phyloP scores from a whole-genome alignment of 2,113 vertebrate genomes.

The Malurus elegans region DNA sequence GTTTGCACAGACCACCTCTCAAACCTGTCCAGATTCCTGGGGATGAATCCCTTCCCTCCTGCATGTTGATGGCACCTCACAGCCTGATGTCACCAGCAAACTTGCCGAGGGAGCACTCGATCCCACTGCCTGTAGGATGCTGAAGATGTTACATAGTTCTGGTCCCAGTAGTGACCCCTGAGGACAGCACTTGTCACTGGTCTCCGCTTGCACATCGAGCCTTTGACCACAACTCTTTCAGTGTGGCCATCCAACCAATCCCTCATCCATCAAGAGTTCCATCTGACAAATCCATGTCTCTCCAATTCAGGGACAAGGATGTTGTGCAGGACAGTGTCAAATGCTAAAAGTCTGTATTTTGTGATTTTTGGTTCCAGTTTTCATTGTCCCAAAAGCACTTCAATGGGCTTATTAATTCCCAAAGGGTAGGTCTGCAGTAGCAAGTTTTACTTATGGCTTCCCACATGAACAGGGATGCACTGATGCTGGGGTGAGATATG shows the following conservation, averaged over 20 bases:
- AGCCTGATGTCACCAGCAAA: not conserved
- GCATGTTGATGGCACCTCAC: too few relatives aligned
- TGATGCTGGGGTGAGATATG: not conserved
- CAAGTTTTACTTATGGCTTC: not conserved
- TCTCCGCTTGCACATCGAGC: not conserved
- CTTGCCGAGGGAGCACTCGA: rapidly evolving
- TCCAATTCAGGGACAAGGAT: not conserved
- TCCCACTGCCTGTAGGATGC: not conserved
- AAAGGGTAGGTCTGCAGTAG: not conserved
- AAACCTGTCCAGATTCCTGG: not conserved
- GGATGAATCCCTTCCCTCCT: not conserved
- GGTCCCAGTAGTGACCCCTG: too few relatives aligned
- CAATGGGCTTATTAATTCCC: not conserved
- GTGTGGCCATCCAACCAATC: not conserved
- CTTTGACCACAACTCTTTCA: not conserved
- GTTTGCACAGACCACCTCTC: not conserved
- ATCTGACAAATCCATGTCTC: not conserved
- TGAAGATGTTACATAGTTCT: not conserved
- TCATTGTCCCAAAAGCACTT: not conserved
- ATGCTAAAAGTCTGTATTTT: not conserved
- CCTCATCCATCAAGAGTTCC: not conserved
- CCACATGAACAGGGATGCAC: rapidly evolving
- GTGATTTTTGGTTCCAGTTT: not conserved
- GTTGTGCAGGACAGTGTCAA: not conserved
- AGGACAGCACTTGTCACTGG: not conserved